Conservation (phyloP, 2,797 vertebrate species). For the Buphagus erythrorhynchus region DNA sequence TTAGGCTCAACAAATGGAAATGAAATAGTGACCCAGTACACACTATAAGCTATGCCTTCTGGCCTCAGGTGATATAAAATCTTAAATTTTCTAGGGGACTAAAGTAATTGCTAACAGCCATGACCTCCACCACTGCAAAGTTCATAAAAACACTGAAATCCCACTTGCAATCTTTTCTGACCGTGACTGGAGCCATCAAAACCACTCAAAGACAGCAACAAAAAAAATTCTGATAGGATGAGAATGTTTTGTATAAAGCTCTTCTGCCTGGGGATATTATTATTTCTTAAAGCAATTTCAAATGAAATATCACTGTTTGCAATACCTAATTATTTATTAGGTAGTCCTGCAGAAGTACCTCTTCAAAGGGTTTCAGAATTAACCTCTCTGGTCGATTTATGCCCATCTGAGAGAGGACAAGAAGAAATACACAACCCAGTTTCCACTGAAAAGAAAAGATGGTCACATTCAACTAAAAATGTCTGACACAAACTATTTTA, state of each 20-base stretch:
- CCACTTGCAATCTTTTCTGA: not conserved
- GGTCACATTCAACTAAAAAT: not conserved
- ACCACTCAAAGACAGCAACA: not conserved
- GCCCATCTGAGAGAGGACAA: not conserved
- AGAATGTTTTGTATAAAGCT: not conserved
- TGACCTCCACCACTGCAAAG: not conserved
- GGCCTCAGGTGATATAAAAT: not conserved
- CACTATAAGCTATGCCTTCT: not conserved
- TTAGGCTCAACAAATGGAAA: not conserved
- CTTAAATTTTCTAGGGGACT: not conserved
- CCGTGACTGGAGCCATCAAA: rapidly evolving
- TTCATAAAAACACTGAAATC: not conserved
- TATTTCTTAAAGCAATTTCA: not conserved
- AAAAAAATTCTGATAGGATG: not conserved
- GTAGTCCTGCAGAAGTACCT: not conserved
- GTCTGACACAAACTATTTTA: not conserved
- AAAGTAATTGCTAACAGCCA: not conserved
- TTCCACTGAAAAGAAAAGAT: not conserved
- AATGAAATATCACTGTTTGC: not conserved
- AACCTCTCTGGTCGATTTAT: not conserved
- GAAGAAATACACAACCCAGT: not conserved
- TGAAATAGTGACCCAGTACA: not conserved
- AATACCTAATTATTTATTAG: not conserved
- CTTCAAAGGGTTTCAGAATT: not conserved
- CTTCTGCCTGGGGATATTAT: not conserved